phyloP scores from a whole-genome alignment of 2,113 vertebrate genomes.

The Uria lomvia region DNA sequence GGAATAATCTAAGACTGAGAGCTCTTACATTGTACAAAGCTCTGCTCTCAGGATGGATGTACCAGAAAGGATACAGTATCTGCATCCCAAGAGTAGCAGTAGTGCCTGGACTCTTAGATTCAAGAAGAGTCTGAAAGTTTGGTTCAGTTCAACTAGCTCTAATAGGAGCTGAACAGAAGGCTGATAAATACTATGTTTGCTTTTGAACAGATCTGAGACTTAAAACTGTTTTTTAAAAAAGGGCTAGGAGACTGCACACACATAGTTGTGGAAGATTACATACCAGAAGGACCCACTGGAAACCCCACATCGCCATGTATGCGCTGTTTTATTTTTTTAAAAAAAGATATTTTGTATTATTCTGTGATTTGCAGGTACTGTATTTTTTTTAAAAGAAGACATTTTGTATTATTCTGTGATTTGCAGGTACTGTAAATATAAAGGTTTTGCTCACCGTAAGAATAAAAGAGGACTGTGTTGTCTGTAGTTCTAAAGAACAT shows the following conservation, averaged over 20 bases:
- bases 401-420: neutral
- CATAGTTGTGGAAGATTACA: neutral
- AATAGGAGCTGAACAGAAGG: neutral
- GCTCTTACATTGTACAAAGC: neutral
- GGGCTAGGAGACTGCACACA: neutral
- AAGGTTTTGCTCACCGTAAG: neutral
- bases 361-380: neutral
- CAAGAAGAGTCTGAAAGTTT: neutral
- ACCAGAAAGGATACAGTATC: neutral
- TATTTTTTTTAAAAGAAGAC: neutral
- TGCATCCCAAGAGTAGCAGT: neutral
- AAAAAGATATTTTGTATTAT: neutral
- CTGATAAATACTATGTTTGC: neutral
- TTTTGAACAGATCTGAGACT: neutral
- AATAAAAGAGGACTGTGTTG: neutral
- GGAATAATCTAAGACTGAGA: neutral
- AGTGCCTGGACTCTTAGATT: neutral
- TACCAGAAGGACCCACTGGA: neutral
- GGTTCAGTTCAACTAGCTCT: neutral
- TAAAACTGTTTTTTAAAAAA: neutral
- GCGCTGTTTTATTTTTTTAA: neutral
- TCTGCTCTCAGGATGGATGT: neutral
- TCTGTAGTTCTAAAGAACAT: neutral
- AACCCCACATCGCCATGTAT: neutral
- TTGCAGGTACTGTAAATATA: neutral